phyloP scores from a whole-genome alignment of 2,888 invertebrate species.

The Monoplex corrugatus region DNA sequence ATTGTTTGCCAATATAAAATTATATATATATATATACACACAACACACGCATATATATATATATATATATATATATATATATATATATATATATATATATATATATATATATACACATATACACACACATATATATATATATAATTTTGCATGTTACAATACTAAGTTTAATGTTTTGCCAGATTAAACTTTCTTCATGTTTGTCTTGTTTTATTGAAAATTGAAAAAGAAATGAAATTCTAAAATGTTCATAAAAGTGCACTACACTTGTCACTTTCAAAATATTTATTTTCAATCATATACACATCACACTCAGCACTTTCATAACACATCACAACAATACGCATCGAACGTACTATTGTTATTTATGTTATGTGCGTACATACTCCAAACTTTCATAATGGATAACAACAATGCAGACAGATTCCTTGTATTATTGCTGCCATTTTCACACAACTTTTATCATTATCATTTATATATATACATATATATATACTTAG shows the following conservation, averaged over 20 bases:
- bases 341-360: no score
- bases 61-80: not conserved
- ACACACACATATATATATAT: not conserved
- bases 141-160: not conserved
- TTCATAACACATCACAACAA: no score
- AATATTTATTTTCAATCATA: not conserved
- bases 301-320: no score
- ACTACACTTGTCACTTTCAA: not conserved
- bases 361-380: no score
- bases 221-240: no score
- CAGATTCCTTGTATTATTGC: no score
- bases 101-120: not conserved
- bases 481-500: no score
- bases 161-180: not conserved
- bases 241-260: not conserved
- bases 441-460: no score
- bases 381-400: no score
- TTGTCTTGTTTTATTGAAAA: not conserved
- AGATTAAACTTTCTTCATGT: not conserved
- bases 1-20: not conserved
- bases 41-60: not conserved
- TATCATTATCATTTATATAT: no score
- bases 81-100: not conserved
- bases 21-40: conserved; percentile 12
- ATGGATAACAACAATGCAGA: no score